Evolutionary conservation across 2,797 vertebrate genomes (phyloP), one percentile per base, ranked within the genome.

Genomic region (Allobates femoralis): DNA sequence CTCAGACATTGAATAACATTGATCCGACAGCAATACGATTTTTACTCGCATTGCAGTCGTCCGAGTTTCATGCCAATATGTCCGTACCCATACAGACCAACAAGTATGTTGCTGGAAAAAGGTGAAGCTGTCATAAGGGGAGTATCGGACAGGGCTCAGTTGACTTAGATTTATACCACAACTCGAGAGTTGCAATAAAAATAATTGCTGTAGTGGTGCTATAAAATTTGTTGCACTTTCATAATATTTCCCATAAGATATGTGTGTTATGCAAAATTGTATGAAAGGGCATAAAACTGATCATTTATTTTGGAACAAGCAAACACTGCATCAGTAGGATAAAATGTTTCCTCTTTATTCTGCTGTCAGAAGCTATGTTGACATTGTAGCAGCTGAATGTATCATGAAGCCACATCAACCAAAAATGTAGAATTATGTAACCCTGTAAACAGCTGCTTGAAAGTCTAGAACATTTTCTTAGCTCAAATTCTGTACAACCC

Each of bases 381-480:
- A 85, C 76, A 85, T 71, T n/a, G 69, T 60, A 73, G 84, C 84
- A 73, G 66, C 78, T 76, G 69, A 86, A 74, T 81, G 58, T 81
- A 86, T 69, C 69, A 86, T 41, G 78, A 81, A 75, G 16, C 46
- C 58, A 55, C 58, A 81, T 55, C 69, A 34, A 81, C 85, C 79
- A 75, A 86, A 81, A 81, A 50, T 14, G 80, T 41, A 81, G 51
- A 53, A 74, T 80, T 75, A 86, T 86, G 69, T 34, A 62, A 64
- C 69, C 67, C 64, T 37, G 78, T 41, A 75, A 76, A 66, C 85
- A 86, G 69, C 79, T 81, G 85, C 69, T 86, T 37, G 69, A 76
- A 81, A 86, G 78, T 23, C 69, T 51, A 64, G 41, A 86, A 81
- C 79, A 81, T 75, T 86, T 81, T 75, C 3, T 26, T 81, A 75